These are phyloP conservation scores for Sarcophaga subvicina DNA, from an alignment of 2,888 invertebrate species.

Conservation along the genomic window DNA sequence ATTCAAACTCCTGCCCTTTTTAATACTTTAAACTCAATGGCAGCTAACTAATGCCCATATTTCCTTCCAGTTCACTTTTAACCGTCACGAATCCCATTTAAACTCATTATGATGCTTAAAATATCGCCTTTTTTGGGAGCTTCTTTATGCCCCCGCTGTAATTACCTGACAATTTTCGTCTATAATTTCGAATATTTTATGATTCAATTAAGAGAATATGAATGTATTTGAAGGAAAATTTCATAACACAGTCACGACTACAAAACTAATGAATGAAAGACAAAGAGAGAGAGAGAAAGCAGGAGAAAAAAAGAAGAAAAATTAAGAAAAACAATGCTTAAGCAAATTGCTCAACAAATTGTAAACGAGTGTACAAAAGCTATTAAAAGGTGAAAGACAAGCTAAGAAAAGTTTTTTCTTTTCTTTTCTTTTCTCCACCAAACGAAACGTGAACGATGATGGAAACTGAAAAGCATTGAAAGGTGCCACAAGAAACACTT, in stretches of 20 bases:
- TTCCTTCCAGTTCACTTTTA: not conserved
- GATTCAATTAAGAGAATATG: constrained; percentile 43
- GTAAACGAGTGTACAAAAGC: constrained; percentile 23
- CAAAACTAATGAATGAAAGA: not conserved
- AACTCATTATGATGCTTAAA: not conserved
- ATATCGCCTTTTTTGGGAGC: not conserved
- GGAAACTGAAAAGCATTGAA: not conserved
- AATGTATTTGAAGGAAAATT: not conserved
- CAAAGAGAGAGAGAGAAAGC: not conserved
- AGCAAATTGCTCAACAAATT: constrained; percentile 37
- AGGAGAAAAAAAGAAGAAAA: constrained; percentile 1
- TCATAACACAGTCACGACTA: not conserved
- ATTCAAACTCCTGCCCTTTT: no score
- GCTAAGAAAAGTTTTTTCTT: not conserved
- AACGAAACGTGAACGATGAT: not conserved
- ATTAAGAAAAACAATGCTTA: not conserved
- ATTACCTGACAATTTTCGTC: not conserved
- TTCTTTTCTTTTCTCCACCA: no score
- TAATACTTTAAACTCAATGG: no score
- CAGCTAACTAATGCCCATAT: not conserved
- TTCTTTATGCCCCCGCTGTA: not conserved
- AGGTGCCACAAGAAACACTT: not conserved
- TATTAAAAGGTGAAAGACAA: not conserved
- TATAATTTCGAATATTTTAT: constrained; percentile 57
- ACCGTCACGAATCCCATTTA: not conserved